These are phyloP conservation scores for Oedothorax gibbosus DNA, from an alignment of 1,140 invertebrate species.

Conservation along the genomic window DNA sequence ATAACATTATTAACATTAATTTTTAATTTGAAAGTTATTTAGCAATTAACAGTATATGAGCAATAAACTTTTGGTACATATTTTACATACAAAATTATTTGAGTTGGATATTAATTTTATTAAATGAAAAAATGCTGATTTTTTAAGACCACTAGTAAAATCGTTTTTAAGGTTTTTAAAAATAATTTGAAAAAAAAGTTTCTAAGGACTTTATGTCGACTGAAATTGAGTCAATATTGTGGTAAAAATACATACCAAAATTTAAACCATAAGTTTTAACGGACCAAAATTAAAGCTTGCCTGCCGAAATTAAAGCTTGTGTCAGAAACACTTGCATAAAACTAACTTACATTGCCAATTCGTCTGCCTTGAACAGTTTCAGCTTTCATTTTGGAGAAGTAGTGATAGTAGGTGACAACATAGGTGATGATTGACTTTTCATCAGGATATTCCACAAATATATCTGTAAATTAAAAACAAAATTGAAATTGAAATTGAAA, in stretches of 20 bases:
- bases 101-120: too few relatives aligned
- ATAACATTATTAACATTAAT: too few relatives aligned
- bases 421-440: constrained; percentile 99
- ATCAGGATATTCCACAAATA: constrained; percentile 98
- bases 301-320: neutral
- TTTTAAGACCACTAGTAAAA: too few relatives aligned
- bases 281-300: neutral
- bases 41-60: too few relatives aligned
- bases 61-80: too few relatives aligned
- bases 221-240: too few relatives aligned
- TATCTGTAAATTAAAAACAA: constrained; percentile 87
- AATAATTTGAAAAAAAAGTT: too few relatives aligned
- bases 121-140: too few relatives aligned
- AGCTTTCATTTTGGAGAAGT: constrained; percentile 99
- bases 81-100: too few relatives aligned
- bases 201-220: too few relatives aligned
- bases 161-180: too few relatives aligned
- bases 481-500: neutral
- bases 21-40: too few relatives aligned
- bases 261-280: neutral
- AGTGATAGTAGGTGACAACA: constrained; percentile 99
- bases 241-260: neutral
- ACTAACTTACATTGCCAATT: constrained; percentile 90
- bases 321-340: neutral
- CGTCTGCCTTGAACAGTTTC: constrained; percentile 98